Evolutionary conservation across 1,140 invertebrate genomes (phyloP), one percentile per base, ranked within the genome.

Genomic region (Euura lappo): DNA sequence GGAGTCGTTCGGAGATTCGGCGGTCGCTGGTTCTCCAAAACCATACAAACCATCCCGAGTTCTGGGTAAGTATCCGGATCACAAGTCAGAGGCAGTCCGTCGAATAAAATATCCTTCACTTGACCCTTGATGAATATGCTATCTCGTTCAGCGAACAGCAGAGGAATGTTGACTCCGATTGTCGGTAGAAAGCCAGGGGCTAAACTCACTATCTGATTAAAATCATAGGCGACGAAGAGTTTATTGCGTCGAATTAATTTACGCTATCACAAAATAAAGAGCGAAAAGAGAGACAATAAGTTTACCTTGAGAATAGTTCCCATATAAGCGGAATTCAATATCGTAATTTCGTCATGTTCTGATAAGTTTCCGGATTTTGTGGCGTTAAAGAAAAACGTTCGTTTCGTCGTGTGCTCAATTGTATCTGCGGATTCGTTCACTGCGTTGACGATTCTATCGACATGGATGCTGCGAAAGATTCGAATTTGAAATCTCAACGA

Each of bases 271-370:
- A n/a, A n/a, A n/a, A n/a, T n/a, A n/a, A n/a, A n/a, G n/a, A n/a
- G n/a, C n/a, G 44, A n/a, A 4, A 10, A 42, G 11, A 28, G 8
- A 13, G 66, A 44, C 6, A 67, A 28, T 66, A 28, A 45, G 70
- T 47, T 78, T 76, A 78, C 81, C 71, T 70, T 75, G 2, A 64
- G 45, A n/a, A 81, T 72, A 2, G 72, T 74, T 42, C 80, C 79
- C 0, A 81, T 28, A 60, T 82, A 81, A 42, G 76, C 79, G 3
- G 75, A 71, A 72, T 81, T 81, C 43, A 82, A 45, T n/a, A 81
- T 67, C 0, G 75, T 79, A 2, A 82, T 8, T 70, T 73, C 72
- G 2, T 81, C 77, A 2, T 74, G 64, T 6, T 76, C 72, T 6
- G 74, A 65, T 10, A 67, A 43, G 2, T 74, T 75, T 4, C 71